These are phyloP conservation scores for Otolemur garnettii DNA, from an alignment of 2,113 vertebrate species.

Conservation along the genomic window DNA sequence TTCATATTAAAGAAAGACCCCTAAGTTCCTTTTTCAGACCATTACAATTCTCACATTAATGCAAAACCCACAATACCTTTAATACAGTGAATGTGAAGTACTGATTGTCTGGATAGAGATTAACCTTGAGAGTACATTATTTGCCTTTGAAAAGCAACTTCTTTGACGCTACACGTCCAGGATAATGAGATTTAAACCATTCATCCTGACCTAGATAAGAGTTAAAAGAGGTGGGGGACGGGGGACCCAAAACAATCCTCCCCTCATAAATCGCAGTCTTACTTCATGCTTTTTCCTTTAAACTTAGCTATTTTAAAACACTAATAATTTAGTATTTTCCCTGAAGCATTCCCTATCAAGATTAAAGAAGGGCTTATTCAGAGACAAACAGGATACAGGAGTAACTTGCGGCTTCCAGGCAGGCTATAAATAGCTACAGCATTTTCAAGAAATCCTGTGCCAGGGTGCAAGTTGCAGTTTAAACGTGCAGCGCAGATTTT, in stretches of 20 bases:
- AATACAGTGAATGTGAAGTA: not conserved
- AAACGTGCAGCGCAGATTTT: conserved; percentile 51
- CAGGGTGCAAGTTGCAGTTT: not conserved
- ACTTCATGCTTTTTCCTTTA: not conserved
- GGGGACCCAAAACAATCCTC: no score
- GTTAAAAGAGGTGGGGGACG: not conserved
- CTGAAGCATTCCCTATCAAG: conserved; percentile 65
- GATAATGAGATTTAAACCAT: conserved; percentile 1
- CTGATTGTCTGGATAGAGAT: not conserved
- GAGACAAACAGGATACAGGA: conserved; percentile 81
- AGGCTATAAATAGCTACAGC: conserved; percentile 75
- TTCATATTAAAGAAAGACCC: not conserved
- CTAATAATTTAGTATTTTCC: conserved; percentile 9
- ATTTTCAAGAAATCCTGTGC: conserved; percentile 76
- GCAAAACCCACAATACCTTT: not conserved
- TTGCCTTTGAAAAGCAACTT: conserved; percentile 42
- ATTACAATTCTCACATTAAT: not conserved
- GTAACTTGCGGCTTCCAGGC: conserved; percentile 11
- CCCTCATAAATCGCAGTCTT: not conserved
- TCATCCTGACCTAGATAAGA: not conserved
- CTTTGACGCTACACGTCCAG: not conserved
- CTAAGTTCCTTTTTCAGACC: not conserved
- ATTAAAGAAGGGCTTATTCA: conserved; percentile 79
- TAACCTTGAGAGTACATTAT: not conserved
- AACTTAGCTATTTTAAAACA: conserved; percentile 29